These are phyloP conservation scores for Hypsopygia costalis DNA, from an alignment of 2,888 invertebrate genomes.

Conservation along the genomic window DNA sequence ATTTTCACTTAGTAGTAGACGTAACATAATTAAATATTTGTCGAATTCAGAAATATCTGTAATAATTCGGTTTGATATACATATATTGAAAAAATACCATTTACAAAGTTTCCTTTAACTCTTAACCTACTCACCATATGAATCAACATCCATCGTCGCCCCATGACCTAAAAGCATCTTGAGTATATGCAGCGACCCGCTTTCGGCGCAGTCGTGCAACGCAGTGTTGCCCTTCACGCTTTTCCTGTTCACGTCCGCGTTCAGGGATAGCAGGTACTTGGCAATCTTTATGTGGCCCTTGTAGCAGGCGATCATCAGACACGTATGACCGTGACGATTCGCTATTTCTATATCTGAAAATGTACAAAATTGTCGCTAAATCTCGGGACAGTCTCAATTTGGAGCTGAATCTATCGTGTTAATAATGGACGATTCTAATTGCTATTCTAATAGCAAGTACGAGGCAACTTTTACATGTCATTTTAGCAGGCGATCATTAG, in stretches of 20 bases:
- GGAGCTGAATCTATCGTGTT: no score
- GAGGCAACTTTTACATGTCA: no score
- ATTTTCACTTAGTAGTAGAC: no score
- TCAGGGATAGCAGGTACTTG: slow-evolving; percentile 90
- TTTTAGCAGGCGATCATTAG: no score
- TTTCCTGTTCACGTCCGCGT: slow-evolving; percentile 96
- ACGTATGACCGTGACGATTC: slow-evolving; percentile 97
- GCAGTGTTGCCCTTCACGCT: slow-evolving; percentile 97
- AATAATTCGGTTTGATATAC: no score
- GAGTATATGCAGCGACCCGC: slow-evolving; percentile 95
- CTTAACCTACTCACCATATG: slow-evolving; percentile 86
- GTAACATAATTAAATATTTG: no score
- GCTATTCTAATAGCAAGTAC: no score
- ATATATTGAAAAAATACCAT: no score
- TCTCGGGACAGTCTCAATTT: no score
- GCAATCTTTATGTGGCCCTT: slow-evolving; percentile 96
- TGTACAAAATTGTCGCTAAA: slow-evolving; percentile 6
- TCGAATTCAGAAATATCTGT: no score
- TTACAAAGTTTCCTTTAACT: no score
- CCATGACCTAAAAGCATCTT: slow-evolving; percentile 93
- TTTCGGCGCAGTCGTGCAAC: slow-evolving; percentile 98
- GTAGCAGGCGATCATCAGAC: slow-evolving; percentile 98
- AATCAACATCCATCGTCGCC: slow-evolving; percentile 96
- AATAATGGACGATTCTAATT: no score
- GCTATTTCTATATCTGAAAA: slow-evolving; percentile 95